A percentile compares a stretch with the other conserved stretches of the same genome.
These are phyloP conservation scores for Xerus inauris DNA, from an alignment of 2,113 vertebrate genomes.

Conservation along the genomic window DNA sequence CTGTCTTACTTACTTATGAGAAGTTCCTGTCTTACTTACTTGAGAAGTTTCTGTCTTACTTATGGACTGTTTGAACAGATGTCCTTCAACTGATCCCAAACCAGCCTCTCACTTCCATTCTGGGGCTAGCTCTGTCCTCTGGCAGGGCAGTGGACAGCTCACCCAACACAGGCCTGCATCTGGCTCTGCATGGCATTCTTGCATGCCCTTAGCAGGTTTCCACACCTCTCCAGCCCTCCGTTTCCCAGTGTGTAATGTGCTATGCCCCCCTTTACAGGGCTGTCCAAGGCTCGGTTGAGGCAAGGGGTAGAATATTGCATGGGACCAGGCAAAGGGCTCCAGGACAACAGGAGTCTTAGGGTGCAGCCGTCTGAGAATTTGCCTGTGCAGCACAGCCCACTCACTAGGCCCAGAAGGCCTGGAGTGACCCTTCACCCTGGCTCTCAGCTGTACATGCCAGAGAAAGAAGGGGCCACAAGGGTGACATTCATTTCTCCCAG, in stretches of 20 bases:
- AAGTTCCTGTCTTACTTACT: neutral
- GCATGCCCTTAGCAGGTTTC: neutral
- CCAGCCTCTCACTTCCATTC: neutral
- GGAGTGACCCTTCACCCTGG: neutral
- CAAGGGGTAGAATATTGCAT: neutral
- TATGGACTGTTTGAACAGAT: neutral
- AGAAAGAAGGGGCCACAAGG: neutral
- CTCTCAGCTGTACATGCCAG: neutral
- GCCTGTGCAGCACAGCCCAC: neutral
- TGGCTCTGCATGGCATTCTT: neutral
- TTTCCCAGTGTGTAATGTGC: neutral
- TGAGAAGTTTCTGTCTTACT: neutral
- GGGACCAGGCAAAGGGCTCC: neutral
- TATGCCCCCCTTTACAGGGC: neutral
- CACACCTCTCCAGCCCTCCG: neutral
- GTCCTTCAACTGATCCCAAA: neutral
- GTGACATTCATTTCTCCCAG: neutral
- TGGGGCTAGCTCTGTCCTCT: neutral
- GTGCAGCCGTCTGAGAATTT: neutral
- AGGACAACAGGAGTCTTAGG: neutral
- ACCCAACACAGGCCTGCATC: too few species aligned
- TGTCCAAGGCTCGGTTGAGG: neutral
- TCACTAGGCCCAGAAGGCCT: neutral
- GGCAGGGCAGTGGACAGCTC: accelerated
- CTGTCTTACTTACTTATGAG: too few species aligned